Evolutionary conservation across 2,797 vertebrate species (phyloP).

Genomic region (Ptychobarbus kaznakovi): DNA sequence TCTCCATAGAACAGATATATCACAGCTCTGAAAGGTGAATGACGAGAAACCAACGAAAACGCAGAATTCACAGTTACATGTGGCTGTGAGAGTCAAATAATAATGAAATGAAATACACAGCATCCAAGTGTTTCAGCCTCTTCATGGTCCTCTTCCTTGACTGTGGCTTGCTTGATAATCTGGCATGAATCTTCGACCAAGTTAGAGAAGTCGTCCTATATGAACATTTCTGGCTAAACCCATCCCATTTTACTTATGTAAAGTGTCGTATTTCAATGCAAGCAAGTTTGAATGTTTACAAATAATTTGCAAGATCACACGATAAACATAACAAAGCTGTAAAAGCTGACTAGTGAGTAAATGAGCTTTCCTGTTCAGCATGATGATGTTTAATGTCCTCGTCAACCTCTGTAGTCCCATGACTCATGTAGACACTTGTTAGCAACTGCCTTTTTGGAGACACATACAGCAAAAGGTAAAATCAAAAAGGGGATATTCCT

Average conservation of each 20-base stretch:
- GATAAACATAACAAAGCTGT: background rate
- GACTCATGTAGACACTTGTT: background rate
- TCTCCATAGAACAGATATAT: slow-evolving; percentile 39
- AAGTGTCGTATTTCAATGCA: background rate
- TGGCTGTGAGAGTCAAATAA: background rate
- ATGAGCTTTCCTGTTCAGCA: background rate
- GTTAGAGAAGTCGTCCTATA: background rate
- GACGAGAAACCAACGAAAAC: background rate
- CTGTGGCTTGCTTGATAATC: background rate
- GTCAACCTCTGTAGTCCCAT: background rate
- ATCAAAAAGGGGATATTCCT: background rate
- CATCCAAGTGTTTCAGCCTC: background rate
- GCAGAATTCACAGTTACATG: background rate
- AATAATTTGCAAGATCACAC: background rate
- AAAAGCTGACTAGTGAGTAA: background rate
- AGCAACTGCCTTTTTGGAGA: background rate
- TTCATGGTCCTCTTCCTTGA: background rate
- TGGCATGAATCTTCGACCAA: background rate
- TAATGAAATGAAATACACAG: background rate
- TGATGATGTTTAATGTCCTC: background rate
- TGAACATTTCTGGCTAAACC: background rate
- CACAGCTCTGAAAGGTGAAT: background rate
- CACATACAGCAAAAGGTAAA: background rate
- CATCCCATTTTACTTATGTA: background rate
- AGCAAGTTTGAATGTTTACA: background rate